Evolutionary conservation across 2,113 vertebrate genomes (phyloP).

Genomic region (Cairina moschata): DNA sequence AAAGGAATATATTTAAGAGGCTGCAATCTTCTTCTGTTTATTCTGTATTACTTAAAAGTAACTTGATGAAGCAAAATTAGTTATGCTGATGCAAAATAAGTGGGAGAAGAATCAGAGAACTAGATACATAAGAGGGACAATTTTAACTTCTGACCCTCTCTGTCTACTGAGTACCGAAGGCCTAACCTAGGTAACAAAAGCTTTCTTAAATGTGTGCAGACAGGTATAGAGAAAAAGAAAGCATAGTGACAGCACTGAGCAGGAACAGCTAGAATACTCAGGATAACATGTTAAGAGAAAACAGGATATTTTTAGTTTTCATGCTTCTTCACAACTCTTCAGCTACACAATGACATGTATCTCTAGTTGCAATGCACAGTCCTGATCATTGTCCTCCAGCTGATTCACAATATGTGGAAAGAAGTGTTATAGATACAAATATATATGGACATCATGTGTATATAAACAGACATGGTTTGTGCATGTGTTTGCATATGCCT

Average conservation of each 20-base stretch:
- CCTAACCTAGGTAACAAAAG: not conserved
- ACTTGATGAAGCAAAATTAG: not conserved
- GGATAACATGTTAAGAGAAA: not conserved
- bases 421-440: not conserved
- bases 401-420: not conserved
- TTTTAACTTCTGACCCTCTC: not conserved
- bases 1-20: not conserved
- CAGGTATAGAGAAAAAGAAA: not conserved
- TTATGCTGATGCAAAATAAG: not conserved
- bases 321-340: not conserved
- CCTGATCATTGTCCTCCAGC: not conserved
- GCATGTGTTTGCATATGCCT: not conserved
- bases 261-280: not conserved
- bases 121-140: not conserved
- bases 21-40: not conserved
- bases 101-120: not conserved
- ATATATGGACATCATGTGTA: not conserved
- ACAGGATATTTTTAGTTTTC: not conserved
- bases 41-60: not conserved
- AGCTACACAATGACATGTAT: rapidly evolving
- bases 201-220: not conserved
- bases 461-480: not conserved
- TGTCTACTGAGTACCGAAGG: not conserved
- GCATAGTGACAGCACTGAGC: not conserved
- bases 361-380: not conserved